Base-by-base conservation (phyloP, 1,140 invertebrate species). In the Cryptotermes secundus region DNA sequence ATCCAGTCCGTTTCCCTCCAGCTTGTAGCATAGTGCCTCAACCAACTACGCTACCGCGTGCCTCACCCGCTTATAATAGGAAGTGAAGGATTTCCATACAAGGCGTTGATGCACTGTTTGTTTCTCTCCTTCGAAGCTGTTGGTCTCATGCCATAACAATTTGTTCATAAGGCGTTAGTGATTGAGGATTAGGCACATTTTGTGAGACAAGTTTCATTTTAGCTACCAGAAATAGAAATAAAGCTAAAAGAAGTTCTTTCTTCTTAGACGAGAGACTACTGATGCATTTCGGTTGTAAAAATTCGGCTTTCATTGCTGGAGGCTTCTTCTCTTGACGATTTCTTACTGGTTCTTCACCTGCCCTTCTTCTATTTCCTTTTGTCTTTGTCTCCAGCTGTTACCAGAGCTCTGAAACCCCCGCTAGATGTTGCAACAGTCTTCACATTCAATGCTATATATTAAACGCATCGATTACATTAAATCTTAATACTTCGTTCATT, bases 221-320 rank as follows among this genome's bases (percentile, higher is more conserved):
- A 72, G 16, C 4, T n/a, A 14, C n/a, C 45, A 49, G 10, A 49
- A 49, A 31, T 31, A 72, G 59, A 72, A 72, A 10, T 9, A 72
- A 72, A 31, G 26, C 12, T 3, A 31, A 72, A 72, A 31, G 31
- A 31, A 16, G 59, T n/a, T 72, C 45, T 72, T 72, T n/a, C 14
- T 72, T 7, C 59, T 72, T 26, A 31, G 4, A 31, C 10, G 59
- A 72, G 26, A 26, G 59, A 31, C 26, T 31, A 7, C 26, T 72
- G 59, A 72, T 72, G 59, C 59, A 26, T 72, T 72, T 26, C 7
- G 59, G 59, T 72, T 72, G 59, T 72, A 72, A 72, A 65, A 72
- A n/a, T 72, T 72, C n/a, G 59, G n/a, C 59, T 72, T 72, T 19
- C 45, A 49, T 49, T 49, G 45, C 19, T 49, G 14, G n/a, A 16